Base-by-base conservation (phyloP, 2,888 invertebrate species). In the Anthoptus insignis region DNA sequence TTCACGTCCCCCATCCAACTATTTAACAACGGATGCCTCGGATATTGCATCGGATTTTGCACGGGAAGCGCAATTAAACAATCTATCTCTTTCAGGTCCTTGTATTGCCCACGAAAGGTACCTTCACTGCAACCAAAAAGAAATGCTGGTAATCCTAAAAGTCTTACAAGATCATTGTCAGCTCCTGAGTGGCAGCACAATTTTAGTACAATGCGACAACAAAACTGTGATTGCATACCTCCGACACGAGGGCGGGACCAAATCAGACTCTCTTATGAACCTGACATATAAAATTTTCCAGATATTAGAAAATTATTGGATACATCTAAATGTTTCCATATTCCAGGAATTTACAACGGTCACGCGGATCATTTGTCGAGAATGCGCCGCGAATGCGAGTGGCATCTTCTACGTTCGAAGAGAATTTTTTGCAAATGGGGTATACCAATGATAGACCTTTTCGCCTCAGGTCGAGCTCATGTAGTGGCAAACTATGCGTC, bases 171-270 rank as follows among this genome's bases (percentile, higher is more conserved):
- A n/a, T 16, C 64, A 70, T 8, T 16, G 13, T 27, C 68, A 65
- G 13, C 3, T 11, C 19, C 52, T 71, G 11, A 3, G 24, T 7
- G 9, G 52, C 19, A 29, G 49, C 3, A 34, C 68, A 5, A 11
- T 73, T 1, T 63, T 68, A 0, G 59, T 77, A n/a, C 77, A 78
- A 49, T 70, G 72, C 70, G 76, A 78, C 76, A 76, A 37, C 37
- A 37, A 37, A n/a, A 37, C 37, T n/a, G 37, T n/a, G n/a, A n/a
- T 37, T 2, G 37, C 37, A 3, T 37, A 37, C n/a, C n/a, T 37
- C 13, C 13, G n/a, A 2, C 13, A 37, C 37, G 37, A 37, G 6
- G 37, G 37, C n/a, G 37, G 37, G 3, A 37, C 37, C 7, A 32
- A 32, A 32, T 32, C 32, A 7, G 9, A 9, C 11, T 2, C 32